Conservation (phyloP, 2,797 vertebrate species). For the Labeo calbasu region DNA sequence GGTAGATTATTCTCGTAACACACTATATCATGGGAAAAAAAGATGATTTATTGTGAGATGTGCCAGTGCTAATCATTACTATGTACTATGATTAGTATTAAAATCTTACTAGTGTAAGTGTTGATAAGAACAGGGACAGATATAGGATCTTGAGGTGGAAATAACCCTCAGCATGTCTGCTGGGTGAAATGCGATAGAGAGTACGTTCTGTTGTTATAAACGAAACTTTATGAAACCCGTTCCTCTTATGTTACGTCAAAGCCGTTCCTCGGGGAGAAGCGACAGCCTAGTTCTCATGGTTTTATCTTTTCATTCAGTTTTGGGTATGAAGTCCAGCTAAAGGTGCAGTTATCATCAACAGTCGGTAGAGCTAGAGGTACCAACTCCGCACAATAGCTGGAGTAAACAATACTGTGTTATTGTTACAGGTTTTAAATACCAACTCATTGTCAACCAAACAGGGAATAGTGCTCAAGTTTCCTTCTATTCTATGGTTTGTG, state of each 20-base stretch:
- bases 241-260: slow-evolving; percentile 68
- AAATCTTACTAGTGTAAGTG: neutral
- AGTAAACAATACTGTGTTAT: slow-evolving; percentile 66
- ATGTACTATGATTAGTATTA: neutral
- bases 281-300: slow-evolving; percentile 80
- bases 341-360: slow-evolving; percentile 70
- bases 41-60: neutral
- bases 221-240: slow-evolving; percentile 54
- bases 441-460: slow-evolving; percentile 66
- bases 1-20: neutral
- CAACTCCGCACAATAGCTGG: slow-evolving; percentile 63
- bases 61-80: neutral
- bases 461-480: slow-evolving; percentile 50
- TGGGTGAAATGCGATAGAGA: slow-evolving; percentile 17
- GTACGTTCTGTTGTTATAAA: slow-evolving; percentile 56
- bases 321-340: slow-evolving; percentile 54
- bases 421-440: slow-evolving; percentile 61
- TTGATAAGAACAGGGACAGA: neutral
- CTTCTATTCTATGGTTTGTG: neutral
- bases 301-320: slow-evolving; percentile 72
- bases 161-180: neutral
- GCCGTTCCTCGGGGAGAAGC: slow-evolving; percentile 62
- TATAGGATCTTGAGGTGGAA: neutral
- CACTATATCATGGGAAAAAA: neutral
- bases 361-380: slow-evolving; percentile 51